Percentiles rank a stretch among this genome's conserved stretches.
Evolutionary conservation across 1,140 invertebrate species (phyloP).

Genomic region (Brachionus rotundiformis): DNA sequence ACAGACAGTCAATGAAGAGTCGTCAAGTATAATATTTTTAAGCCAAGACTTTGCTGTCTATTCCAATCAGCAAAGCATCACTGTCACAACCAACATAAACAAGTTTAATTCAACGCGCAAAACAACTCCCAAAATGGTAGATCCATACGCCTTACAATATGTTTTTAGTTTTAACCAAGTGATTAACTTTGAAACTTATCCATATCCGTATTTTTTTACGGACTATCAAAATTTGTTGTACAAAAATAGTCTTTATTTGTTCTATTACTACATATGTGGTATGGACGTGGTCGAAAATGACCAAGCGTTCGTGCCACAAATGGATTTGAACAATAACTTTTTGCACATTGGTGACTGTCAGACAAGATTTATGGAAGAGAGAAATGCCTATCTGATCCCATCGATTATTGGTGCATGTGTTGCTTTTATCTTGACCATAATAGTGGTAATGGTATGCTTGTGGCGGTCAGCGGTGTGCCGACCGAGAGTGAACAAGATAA

Average conservation of each 20-base stretch:
- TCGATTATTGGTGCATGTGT: not conserved
- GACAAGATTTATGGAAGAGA: conserved; percentile 6
- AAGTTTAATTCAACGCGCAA: conserved; percentile 17
- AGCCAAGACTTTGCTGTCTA: conserved; percentile 27
- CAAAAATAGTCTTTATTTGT: conserved; percentile 45
- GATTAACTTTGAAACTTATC: conserved; percentile 44
- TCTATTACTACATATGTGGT: conserved; percentile 50
- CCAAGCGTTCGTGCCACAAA: conserved; percentile 32
- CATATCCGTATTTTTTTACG: conserved; percentile 50
- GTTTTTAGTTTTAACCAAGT: conserved; percentile 30
- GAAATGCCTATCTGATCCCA: conserved; percentile 25
- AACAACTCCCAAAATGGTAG: conserved; percentile 29
- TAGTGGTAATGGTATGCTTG: not conserved
- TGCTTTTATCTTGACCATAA: not conserved
- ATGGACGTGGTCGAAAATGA: conserved; percentile 45
- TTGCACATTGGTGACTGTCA: conserved; percentile 30
- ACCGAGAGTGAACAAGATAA: not conserved
- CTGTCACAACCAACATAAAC: conserved; percentile 25
- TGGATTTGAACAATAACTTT: conserved; percentile 46
- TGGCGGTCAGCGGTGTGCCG: conserved; percentile 10
- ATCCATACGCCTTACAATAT: conserved; percentile 50
- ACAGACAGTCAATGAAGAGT: not conserved
- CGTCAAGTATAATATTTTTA: conserved; percentile 39
- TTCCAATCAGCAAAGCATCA: conserved; percentile 37
- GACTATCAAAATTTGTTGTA: conserved; percentile 46